These are phyloP conservation scores for Invenusta paracnida DNA, from an alignment of 2,888 invertebrate species.

Conservation along the genomic window DNA sequence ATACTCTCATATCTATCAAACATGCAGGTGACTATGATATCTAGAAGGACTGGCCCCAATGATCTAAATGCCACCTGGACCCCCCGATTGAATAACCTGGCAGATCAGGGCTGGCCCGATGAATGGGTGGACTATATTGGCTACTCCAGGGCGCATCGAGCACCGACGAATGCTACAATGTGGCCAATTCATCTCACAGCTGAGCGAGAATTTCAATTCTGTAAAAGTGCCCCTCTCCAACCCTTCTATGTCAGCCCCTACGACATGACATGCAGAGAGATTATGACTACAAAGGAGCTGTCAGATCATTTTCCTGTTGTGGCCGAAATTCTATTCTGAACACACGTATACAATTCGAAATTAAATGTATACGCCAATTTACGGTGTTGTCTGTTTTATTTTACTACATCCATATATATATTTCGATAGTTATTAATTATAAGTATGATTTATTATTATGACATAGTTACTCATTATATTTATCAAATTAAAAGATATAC, in stretches of 20 bases:
- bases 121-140: background rate
- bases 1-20: no score
- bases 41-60: background rate
- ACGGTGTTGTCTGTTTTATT: no score
- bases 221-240: background rate
- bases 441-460: no score
- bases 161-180: background rate
- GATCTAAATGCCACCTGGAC: background rate
- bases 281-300: background rate
- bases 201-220: background rate
- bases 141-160: background rate
- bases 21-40: no score
- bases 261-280: background rate
- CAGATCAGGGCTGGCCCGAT: background rate
- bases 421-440: no score
- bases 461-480: no score
- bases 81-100: background rate
- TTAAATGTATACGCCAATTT: no score
- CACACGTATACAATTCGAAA: no score
- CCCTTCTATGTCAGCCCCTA: conserved; percentile 18
- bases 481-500: no score
- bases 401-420: no score
- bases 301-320: conserved; percentile 28
- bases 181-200: background rate
- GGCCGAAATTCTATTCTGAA: background rate